phyloP scores from a whole-genome alignment of 2,888 invertebrate species.

The Adelognathus sp. region DNA sequence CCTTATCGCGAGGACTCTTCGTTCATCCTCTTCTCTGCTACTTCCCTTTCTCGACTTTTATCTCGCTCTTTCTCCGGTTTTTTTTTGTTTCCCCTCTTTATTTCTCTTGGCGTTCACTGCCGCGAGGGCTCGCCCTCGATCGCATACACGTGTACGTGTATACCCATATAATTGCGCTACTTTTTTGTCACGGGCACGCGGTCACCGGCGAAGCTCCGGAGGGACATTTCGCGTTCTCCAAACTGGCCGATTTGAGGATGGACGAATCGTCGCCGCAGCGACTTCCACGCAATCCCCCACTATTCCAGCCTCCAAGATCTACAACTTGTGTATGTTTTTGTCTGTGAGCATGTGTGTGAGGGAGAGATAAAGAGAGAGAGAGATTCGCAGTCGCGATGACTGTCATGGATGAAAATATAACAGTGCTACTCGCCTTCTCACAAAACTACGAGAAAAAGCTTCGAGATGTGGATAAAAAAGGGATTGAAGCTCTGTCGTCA shows the following conservation, averaged over 20 bases:
- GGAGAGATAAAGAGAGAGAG: too few species aligned
- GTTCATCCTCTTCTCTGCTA: slow-evolving; percentile 43
- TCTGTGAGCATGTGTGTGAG: not conserved
- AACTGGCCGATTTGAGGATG: slow-evolving; percentile 16
- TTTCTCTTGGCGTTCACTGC: slow-evolving; percentile 26
- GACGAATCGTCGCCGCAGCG: slow-evolving; percentile 33
- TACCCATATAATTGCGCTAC: slow-evolving; percentile 76
- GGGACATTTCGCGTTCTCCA: slow-evolving; percentile 40
- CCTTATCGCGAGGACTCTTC: slow-evolving; percentile 9
- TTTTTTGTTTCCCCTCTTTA: not conserved
- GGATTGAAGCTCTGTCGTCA: not conserved
- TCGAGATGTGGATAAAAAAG: slow-evolving; percentile 4
- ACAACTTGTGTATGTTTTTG: not conserved
- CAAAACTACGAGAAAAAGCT: slow-evolving; percentile 6
- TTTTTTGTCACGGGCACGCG: slow-evolving; percentile 69
- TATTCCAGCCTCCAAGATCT: not conserved
- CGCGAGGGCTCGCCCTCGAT: slow-evolving; percentile 15
- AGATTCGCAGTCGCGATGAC: not conserved
- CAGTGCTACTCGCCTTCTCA: not conserved
- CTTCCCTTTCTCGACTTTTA: slow-evolving; percentile 16
- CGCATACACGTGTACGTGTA: slow-evolving; percentile 25
- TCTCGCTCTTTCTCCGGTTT: not conserved
- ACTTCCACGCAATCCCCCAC: slow-evolving; percentile 4
- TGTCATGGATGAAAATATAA: slow-evolving; percentile 26
- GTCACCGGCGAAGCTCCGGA: slow-evolving; percentile 41